Evolutionary conservation across 2,797 vertebrate species (phyloP).

Genomic region (Gastrophryne carolinensis): DNA sequence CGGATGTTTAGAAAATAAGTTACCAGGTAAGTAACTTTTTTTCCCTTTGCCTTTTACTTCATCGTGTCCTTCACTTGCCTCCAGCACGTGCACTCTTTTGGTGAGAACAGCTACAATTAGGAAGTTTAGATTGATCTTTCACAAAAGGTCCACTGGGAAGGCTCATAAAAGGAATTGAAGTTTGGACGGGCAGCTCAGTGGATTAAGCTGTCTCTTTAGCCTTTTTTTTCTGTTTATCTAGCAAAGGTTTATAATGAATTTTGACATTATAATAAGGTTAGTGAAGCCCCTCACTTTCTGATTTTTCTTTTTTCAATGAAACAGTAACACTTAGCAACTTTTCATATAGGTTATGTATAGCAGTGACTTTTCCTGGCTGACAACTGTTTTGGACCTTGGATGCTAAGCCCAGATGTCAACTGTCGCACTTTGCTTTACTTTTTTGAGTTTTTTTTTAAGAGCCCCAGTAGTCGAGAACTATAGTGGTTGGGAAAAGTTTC

Average conservation of each 20-base stretch:
- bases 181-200: conserved; percentile 50
- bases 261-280: conserved; percentile 37
- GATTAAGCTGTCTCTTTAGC: conserved; percentile 48
- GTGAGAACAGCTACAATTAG: conserved; percentile 60
- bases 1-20: too few species aligned
- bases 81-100: conserved; percentile 16
- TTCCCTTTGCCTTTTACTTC: conserved; percentile 8
- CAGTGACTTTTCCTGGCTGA: too few species aligned
- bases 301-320: too few species aligned
- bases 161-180: conserved; percentile 44
- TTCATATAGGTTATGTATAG: conserved; percentile 15
- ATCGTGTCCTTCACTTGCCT: conserved; percentile 30
- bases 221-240: conserved; percentile 36
- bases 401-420: too few species aligned
- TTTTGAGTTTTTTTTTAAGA: too few species aligned
- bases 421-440: too few species aligned
- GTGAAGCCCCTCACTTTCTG: too few species aligned
- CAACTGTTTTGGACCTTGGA: too few species aligned
- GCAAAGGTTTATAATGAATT: conserved; percentile 38
- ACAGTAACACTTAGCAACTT: too few species aligned
- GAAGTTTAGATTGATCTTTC: conserved; percentile 56
- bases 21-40: too few species aligned
- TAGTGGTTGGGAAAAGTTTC: too few species aligned
- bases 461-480: too few species aligned
- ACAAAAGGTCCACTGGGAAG: conserved; percentile 50